phyloP scores from a whole-genome alignment of 2,888 invertebrate species.

The Trissolcus brochymenae region DNA sequence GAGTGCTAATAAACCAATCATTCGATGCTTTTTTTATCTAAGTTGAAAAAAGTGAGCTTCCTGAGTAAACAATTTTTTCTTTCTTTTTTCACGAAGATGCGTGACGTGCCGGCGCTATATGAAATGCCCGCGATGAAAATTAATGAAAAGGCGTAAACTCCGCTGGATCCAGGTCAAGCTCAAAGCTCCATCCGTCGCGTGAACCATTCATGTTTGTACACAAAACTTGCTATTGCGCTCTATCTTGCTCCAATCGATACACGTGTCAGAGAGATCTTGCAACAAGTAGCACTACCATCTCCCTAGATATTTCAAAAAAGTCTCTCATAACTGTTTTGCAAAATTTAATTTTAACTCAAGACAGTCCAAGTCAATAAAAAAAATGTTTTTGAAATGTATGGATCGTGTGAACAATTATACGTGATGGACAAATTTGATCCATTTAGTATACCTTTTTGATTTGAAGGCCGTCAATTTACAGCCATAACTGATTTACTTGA shows the following conservation, averaged over 20 bases:
- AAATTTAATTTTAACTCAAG: too few species aligned
- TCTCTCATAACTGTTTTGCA: too few species aligned
- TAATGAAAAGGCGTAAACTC: constrained; percentile 58
- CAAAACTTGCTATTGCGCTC: constrained; percentile 59
- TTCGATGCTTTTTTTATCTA: not conserved
- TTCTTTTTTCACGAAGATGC: too few species aligned
- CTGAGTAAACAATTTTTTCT: too few species aligned
- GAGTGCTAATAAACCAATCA: not conserved
- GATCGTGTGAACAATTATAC: too few species aligned
- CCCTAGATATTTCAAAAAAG: too few species aligned
- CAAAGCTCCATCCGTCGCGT: constrained; percentile 64
- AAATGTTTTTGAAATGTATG: too few species aligned
- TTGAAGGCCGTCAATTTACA: constrained; percentile 5
- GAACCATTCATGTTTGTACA: constrained; percentile 68
- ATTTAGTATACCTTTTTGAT: not conserved
- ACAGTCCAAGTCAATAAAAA: too few species aligned
- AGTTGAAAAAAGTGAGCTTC: not conserved
- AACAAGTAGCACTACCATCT: constrained; percentile 66
- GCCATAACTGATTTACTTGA: constrained; percentile 11
- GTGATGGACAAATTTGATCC: not conserved
- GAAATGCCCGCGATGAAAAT: constrained; percentile 17
- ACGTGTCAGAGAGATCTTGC: constrained; percentile 59
- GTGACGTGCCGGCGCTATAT: not conserved
- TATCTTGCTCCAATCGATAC: constrained; percentile 67
- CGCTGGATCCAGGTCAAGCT: constrained; percentile 68